phyloP scores from a whole-genome alignment of 92 coral and sea anemone genomes.

The Isaurus tuberculatus region DNA sequence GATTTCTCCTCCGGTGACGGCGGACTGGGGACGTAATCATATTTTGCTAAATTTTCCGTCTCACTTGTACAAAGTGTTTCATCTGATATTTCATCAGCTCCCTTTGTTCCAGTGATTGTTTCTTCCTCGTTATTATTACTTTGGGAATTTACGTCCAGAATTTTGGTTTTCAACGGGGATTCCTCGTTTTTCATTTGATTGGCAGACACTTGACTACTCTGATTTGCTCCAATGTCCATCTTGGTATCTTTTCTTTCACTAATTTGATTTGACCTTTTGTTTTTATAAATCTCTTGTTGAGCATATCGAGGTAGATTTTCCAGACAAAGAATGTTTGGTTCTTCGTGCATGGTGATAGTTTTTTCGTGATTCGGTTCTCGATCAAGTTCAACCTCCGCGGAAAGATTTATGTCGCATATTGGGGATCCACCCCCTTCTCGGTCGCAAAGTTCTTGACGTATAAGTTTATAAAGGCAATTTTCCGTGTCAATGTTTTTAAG shows the following conservation, averaged over 20 bases:
- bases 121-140: neutral
- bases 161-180: neutral
- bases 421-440: constrained; percentile 27
- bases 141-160: neutral
- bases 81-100: neutral
- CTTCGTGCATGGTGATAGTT: constrained; percentile 11
- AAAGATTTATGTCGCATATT: constrained; percentile 61
- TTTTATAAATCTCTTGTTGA: constrained; percentile 30
- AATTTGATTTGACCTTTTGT: neutral
- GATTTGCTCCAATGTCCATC: neutral
- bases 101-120: neutral
- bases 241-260: neutral
- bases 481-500: constrained; percentile 60
- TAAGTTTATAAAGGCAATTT: constrained; percentile 58
- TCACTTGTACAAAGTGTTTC: neutral
- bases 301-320: neutral
- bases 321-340: constrained; percentile 40
- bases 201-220: neutral
- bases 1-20: neutral
- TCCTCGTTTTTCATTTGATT: neutral
- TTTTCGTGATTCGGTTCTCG: constrained; percentile 10
- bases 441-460: constrained; percentile 38
- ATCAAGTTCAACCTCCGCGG: constrained; percentile 33
- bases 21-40: neutral
- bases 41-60: neutral